These are phyloP conservation scores for Meriones unguiculatus DNA, from an alignment of 2,113 vertebrate species.

Conservation along the genomic window DNA sequence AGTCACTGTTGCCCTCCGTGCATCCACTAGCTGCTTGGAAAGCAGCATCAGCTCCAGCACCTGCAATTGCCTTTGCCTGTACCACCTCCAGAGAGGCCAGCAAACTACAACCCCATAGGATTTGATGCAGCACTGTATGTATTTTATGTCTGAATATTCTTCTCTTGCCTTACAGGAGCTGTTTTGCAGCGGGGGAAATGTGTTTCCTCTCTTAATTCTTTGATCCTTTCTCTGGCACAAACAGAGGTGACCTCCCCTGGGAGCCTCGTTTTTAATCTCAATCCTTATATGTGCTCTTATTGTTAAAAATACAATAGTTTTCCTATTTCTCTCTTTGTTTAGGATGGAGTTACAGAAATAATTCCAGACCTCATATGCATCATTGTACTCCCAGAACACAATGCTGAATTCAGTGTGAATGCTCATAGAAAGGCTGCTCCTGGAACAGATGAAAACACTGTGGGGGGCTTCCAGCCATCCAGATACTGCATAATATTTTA, in stretches of 20 bases:
- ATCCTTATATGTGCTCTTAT: background rate
- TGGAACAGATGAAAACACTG: too few species aligned
- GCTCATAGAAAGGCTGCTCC: background rate
- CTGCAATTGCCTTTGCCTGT: fast-evolving
- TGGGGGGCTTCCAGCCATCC: background rate
- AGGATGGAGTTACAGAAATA: background rate
- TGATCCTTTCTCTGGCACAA: background rate
- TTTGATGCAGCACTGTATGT: too few species aligned
- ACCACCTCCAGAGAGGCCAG: background rate
- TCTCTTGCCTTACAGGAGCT: background rate
- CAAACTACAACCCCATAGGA: background rate
- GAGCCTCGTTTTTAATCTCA: background rate
- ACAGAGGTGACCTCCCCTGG: background rate
- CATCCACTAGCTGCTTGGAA: too few species aligned
- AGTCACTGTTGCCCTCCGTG: background rate
- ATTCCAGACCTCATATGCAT: background rate
- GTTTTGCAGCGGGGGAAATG: background rate
- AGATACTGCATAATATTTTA: background rate
- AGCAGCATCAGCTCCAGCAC: too few species aligned
- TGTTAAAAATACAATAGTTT: background rate
- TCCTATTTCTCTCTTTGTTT: background rate
- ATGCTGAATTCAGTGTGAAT: background rate
- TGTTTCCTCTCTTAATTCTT: background rate
- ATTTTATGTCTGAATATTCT: background rate
- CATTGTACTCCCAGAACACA: background rate